Evolutionary conservation across 2,797 vertebrate genomes (phyloP), one percentile per base, ranked within the genome.

Genomic region (Avahi laniger): DNA sequence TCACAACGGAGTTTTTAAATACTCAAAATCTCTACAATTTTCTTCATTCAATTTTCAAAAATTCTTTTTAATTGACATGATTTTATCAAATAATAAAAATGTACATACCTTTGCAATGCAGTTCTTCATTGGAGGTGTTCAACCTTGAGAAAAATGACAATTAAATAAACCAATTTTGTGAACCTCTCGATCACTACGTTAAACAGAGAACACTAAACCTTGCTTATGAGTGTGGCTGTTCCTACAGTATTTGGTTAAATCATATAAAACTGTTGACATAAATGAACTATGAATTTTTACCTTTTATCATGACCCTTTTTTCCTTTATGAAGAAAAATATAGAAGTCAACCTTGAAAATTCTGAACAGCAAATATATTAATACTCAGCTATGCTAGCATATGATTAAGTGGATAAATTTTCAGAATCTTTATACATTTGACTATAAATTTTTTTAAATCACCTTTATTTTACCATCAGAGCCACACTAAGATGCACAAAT

Each of bases 21-120:
- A 87, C 24, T 59, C 28, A 65, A 20, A 17, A 1, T 79, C 10
- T 75, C 8, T 18, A 94, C 1, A 24, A 57, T 79, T 76, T 63
- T 70, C 14, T 88, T 85, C 57, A 85, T 48, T 76, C 38, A 91
- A 59, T 4, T 84, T 48, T 73, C 43, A 65, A 76, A 65, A 18
- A 92, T 72, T 88, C 63, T 50, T 90, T 90, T 43, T 80, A 75
- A 87, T 81, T 61, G 13, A 91, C 81, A 22, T 26, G 20, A 75
- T 46, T 76, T 41, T 63, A 88, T 82, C 54, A 96, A 57, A 59
- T 79, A 72, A 57, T 72, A 73, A 94, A 83, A 70, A 76, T 28
- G n/a, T 76, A 15, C 33, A 7, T 75, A 67, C 41, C 35, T 33
- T 86, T 81, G 12, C 8, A 87, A 70, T 12, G 4, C 4, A 54